Evolutionary conservation across 2,113 vertebrate genomes (phyloP).

Genomic region (Phalacrocorax carbo): DNA sequence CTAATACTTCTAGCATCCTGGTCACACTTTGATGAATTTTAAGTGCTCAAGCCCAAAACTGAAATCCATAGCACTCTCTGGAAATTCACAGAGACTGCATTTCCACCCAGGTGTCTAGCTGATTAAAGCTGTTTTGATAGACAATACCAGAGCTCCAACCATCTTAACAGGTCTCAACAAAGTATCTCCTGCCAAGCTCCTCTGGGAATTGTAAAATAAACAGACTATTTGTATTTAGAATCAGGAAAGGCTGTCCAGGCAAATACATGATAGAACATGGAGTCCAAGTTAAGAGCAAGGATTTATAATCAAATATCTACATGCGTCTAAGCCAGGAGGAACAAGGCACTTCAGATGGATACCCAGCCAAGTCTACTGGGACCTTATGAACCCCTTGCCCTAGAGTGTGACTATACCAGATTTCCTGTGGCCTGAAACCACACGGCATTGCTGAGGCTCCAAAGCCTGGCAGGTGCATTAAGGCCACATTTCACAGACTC

Average conservation of each 20-base stretch:
- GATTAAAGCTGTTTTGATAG: background rate
- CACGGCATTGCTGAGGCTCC: background rate
- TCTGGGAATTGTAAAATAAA: background rate
- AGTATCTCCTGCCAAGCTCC: background rate
- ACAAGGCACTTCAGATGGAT: background rate
- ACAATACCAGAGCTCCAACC: background rate
- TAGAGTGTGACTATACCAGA: background rate
- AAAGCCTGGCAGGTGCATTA: background rate
- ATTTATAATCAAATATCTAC: background rate
- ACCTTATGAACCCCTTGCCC: background rate
- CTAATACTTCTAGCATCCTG: background rate
- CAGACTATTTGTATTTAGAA: background rate
- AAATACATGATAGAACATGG: background rate
- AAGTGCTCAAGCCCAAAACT: background rate
- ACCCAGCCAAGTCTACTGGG: background rate
- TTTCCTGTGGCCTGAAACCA: background rate
- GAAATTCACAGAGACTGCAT: background rate
- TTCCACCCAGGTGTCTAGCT: background rate
- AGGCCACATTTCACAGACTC: background rate
- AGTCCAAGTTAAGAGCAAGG: background rate
- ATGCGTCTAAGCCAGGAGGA: background rate
- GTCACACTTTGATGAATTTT: background rate
- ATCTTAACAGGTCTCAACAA: background rate
- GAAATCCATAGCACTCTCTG: background rate
- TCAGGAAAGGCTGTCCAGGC: background rate